Conservation (phyloP, 2,888 invertebrate species). For the Anthrax anthrax region DNA sequence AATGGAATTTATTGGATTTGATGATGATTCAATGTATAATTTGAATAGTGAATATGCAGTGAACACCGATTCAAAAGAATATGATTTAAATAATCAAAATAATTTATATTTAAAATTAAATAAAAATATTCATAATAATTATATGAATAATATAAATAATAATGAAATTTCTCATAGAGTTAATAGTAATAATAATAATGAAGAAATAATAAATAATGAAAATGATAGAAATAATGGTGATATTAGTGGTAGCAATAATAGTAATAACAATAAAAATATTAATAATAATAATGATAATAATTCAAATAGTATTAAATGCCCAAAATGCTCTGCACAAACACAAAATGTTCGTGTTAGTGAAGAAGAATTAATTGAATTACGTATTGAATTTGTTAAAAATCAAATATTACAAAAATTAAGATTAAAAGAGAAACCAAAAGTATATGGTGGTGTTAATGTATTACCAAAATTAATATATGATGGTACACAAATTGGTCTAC, state of each 20-base stretch:
- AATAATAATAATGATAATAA: neutral
- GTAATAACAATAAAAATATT: neutral
- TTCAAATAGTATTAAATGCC: constrained; percentile 17
- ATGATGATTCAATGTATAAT: neutral
- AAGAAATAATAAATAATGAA: neutral
- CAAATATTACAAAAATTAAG: constrained; percentile 70
- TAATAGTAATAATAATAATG: neutral
- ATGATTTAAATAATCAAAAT: neutral
- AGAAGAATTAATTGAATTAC: constrained; percentile 48
- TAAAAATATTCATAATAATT: neutral
- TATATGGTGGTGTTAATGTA: constrained; percentile 36
- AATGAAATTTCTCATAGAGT: neutral
- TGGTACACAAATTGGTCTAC: constrained; percentile 46
- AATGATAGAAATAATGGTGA: neutral
- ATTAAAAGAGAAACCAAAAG: constrained; percentile 54
- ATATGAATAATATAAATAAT: neutral
- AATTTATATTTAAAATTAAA: neutral
- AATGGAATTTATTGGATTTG: neutral
- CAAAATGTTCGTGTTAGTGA: constrained; percentile 32
- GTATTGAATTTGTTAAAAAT: constrained; percentile 70
- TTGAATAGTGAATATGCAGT: neutral
- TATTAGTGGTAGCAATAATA: neutral
- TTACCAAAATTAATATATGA: constrained; percentile 64
- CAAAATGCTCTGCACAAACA: constrained; percentile 20
- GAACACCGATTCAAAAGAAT: neutral